Evolutionary conservation across 2,888 invertebrate genomes (phyloP).

Genomic region (Plagodis pulveraria): DNA sequence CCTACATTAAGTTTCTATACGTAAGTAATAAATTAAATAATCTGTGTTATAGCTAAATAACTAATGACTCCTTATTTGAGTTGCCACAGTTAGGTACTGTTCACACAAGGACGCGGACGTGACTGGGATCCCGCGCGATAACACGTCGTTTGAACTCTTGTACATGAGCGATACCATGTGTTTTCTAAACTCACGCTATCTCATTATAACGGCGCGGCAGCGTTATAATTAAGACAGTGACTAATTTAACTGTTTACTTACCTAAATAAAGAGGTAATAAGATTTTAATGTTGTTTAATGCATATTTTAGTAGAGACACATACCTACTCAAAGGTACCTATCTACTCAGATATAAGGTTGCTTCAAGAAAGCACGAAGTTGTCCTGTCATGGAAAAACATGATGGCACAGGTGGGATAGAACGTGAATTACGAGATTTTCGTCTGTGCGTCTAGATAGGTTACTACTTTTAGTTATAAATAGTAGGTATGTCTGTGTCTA

Average conservation of each 20-base stretch:
- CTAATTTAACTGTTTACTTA: too few relatives aligned
- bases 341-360: too few relatives aligned
- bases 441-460: too few relatives aligned
- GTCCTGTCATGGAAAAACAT: too few relatives aligned
- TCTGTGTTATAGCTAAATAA: not conserved
- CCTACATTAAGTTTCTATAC: too few relatives aligned
- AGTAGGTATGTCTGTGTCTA: too few relatives aligned
- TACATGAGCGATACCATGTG: conserved; percentile 21
- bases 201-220: conserved; percentile 47
- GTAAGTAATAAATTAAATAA: not conserved
- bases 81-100: conserved; percentile 28
- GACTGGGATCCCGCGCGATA: conserved; percentile 56
- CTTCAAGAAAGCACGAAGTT: too few relatives aligned
- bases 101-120: conserved; percentile 54
- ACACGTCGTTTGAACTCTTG: conserved; percentile 35
- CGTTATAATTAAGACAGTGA: conserved; percentile 36
- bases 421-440: too few relatives aligned
- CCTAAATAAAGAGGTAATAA: not conserved
- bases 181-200: conserved; percentile 39
- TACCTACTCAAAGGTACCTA: too few relatives aligned
- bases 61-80: not conserved
- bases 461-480: too few relatives aligned
- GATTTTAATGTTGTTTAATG: not conserved
- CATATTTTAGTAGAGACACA: too few relatives aligned
- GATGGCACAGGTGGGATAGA: too few relatives aligned